Base-by-base conservation (phyloP, 2,888 invertebrate species). In the Cephus spinipes region DNA sequence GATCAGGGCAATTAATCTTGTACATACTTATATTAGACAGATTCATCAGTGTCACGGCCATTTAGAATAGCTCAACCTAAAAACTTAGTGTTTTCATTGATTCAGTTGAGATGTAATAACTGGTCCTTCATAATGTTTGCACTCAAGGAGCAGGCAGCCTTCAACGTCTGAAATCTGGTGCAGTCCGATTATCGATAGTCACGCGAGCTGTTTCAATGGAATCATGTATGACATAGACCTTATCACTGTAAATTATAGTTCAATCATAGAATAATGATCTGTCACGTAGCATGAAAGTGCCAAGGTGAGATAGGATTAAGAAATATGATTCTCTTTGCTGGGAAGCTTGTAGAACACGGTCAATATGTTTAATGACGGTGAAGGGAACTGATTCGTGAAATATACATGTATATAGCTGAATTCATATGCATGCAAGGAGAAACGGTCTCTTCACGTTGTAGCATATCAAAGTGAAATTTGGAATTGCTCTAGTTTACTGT, bases 231-330 rank as follows among this genome's bases (percentile, higher is more conserved):
- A 55, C 55, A 55, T 55, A 55, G 71, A 71, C 71, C 71, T 71
- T 71, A 71, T 23, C 31, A 30, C 71, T 71, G 23, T 71, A 9
- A 11, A 30, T 71, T 71, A 71, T 33, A 4, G 71, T 31, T 12
- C 30, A 71, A 30, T 71, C 12, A 4, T 71, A 31, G 12, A 30
- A 30, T 71, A 71, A 81, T 81, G 82, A 86, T 84, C 83, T 84
- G 81, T 76, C 55, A 81, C 74, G 32, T 68, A 76, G 76, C 86
- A 87, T 85, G 86, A 80, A 76, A 82, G 79, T 80, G 81, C 79
- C 82, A 83, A 83, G 85, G 82, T 81, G 83, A 85, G 85, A 85
- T 12, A 71, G 71, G 9, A 71, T 82, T 84, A 77, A 82, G 68
- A 71, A 77, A 79, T 69, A 77, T 78, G 82, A 78, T 81, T 84